Evolutionary conservation across 2,797 vertebrate genomes (phyloP).

Genomic region (Sorex maritimensis): DNA sequence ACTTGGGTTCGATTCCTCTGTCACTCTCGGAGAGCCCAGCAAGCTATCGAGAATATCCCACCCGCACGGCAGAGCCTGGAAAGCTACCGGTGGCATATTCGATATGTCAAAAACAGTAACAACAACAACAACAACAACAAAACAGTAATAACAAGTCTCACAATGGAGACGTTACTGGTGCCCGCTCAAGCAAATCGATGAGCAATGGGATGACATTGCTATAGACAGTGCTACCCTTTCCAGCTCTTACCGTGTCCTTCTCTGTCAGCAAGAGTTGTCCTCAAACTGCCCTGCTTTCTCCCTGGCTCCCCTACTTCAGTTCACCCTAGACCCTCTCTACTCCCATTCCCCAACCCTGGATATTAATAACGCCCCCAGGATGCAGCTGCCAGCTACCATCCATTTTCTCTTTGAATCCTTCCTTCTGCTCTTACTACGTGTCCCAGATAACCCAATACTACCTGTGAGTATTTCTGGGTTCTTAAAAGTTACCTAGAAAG

Average conservation of each 20-base stretch:
- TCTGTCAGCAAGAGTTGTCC: neutral
- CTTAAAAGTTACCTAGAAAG: neutral
- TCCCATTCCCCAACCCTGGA: neutral
- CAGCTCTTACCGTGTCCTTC: neutral
- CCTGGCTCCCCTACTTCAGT: neutral
- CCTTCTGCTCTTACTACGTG: neutral
- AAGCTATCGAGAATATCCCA: too few species aligned
- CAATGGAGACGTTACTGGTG: too few species aligned
- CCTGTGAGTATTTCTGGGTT: neutral
- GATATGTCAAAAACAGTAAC: too few species aligned
- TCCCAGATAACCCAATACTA: neutral
- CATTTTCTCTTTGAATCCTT: neutral
- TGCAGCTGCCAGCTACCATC: neutral
- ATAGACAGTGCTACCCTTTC: neutral
- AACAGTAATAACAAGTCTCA: too few species aligned
- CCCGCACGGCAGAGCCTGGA: too few species aligned
- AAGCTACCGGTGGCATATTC: too few species aligned
- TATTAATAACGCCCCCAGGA: neutral
- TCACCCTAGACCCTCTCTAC: neutral
- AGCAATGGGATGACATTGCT: too few species aligned
- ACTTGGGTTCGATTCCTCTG: too few species aligned
- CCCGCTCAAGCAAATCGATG: too few species aligned
- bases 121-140: too few species aligned
- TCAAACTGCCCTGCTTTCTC: neutral
- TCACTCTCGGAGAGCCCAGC: too few species aligned